Percentiles rank a stretch among this genome's conserved stretches.
phyloP scores from a whole-genome alignment of 2,797 vertebrate species.

The Enteromius thamalakanensis region DNA sequence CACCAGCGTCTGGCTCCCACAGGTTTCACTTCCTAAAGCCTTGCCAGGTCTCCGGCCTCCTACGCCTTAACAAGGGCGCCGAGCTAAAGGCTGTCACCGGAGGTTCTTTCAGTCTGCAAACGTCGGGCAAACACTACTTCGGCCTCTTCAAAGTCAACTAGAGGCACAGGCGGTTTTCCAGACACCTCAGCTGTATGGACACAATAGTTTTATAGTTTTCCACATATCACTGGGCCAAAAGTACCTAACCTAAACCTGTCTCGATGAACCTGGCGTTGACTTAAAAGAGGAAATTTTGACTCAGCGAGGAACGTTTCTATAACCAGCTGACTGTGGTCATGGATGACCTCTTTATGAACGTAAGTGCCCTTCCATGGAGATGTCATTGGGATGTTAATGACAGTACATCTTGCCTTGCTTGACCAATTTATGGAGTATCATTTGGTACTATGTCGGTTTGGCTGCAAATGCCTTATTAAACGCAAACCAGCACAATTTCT shows the following conservation, averaged over 20 bases:
- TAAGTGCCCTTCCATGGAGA: constrained; percentile 34
- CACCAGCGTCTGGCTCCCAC: constrained; percentile 80
- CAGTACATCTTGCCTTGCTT: constrained; percentile 35
- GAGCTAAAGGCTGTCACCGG: constrained; percentile 79
- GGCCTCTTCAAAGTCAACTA: constrained; percentile 91
- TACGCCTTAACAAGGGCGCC: constrained; percentile 79
- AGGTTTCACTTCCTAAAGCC: constrained; percentile 83
- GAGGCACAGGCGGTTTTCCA: constrained; percentile 39
- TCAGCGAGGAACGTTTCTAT: constrained; percentile 24
- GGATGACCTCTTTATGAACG: constrained; percentile 28
- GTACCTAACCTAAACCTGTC: constrained; percentile 36
- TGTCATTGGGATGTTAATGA: constrained; percentile 34
- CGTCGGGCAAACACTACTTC: constrained; percentile 83
- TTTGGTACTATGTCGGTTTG: constrained; percentile 34
- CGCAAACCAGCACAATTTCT: constrained; percentile 42
- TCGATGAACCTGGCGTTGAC: constrained; percentile 38
- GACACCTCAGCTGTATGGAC: constrained; percentile 40
- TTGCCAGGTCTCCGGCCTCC: constrained; percentile 90
- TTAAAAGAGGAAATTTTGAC: constrained; percentile 36
- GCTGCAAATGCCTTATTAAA: constrained; percentile 44
- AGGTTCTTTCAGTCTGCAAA: constrained; percentile 73
- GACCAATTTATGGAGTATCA: constrained; percentile 51
- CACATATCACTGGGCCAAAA: constrained; percentile 44
- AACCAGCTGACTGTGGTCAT: constrained; percentile 34
- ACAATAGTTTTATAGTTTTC: constrained; percentile 31